A percentile compares a stretch with the other conserved stretches of the same genome.
These are phyloP conservation scores for Sparidentex hasta DNA, from an alignment of 2,797 vertebrate species.

Conservation along the genomic window DNA sequence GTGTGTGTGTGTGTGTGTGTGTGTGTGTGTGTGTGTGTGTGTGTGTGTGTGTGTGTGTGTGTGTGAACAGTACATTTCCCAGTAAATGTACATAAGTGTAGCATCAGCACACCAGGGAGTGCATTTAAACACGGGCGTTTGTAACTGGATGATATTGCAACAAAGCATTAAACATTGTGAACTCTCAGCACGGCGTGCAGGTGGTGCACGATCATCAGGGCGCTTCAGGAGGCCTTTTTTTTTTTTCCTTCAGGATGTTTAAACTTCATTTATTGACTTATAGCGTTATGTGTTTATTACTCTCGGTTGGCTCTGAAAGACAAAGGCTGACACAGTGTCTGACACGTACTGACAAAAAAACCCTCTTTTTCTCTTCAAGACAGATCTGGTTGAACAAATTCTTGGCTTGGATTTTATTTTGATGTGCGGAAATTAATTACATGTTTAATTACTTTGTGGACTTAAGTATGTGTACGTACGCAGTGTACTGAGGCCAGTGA, in stretches of 20 bases:
- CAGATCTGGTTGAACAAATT: background rate
- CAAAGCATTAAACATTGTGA: background rate
- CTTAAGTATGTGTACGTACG: background rate
- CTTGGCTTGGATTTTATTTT: background rate
- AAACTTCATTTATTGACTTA: background rate
- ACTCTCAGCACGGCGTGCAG: background rate
- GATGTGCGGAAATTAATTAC: background rate
- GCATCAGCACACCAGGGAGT: background rate
- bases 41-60: too few relatives aligned
- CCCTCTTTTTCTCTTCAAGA: background rate
- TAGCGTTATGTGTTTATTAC: background rate
- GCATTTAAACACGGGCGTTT: slow-evolving; percentile 1
- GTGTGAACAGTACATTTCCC: background rate
- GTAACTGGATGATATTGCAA: background rate
- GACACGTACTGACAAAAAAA: background rate
- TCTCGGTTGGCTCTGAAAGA: background rate
- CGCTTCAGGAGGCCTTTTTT: background rate
- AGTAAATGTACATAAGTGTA: background rate
- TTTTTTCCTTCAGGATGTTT: background rate
- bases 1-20: too few relatives aligned
- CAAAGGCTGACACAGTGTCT: background rate
- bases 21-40: background rate
- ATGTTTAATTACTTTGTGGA: background rate
- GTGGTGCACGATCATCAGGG: background rate
- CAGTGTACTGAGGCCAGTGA: background rate